Conservation (phyloP, 2,888 invertebrate genomes). For the Hypolimnas misippus region DNA sequence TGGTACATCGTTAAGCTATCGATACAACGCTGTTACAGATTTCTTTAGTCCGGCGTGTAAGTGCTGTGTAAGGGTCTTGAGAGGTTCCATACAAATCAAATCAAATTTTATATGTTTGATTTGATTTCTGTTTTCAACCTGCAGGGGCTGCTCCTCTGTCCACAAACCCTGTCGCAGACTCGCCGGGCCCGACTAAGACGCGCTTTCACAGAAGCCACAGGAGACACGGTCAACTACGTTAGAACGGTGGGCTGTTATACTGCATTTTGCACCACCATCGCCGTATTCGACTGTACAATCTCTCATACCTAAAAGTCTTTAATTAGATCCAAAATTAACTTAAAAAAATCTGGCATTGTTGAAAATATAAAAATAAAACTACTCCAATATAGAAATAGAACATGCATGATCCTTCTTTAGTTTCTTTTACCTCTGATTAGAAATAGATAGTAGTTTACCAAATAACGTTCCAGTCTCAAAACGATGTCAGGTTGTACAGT, state of each 20-base stretch:
- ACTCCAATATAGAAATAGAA: slow-evolving; percentile 24
- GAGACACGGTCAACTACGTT: slow-evolving; percentile 94
- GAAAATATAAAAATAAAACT: background rate
- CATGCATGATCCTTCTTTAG: slow-evolving; percentile 30
- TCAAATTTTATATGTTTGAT: slow-evolving; percentile 63
- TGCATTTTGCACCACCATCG: slow-evolving; percentile 71
- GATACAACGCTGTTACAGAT: slow-evolving; percentile 32
- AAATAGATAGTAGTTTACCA: background rate
- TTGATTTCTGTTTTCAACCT: slow-evolving; percentile 76
- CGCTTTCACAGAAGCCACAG: slow-evolving; percentile 95
- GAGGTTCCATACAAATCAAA: slow-evolving; percentile 65
- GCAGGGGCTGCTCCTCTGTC: slow-evolving; percentile 95
- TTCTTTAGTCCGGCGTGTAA: slow-evolving; percentile 59
- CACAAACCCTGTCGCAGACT: slow-evolving; percentile 94
- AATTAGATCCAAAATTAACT: background rate
- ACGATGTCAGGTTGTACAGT: slow-evolving; percentile 71
- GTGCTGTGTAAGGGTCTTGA: slow-evolving; percentile 76
- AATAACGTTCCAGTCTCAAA: slow-evolving; percentile 16
- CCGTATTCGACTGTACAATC: slow-evolving; percentile 75
- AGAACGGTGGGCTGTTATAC: slow-evolving; percentile 89
- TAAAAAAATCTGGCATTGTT: background rate
- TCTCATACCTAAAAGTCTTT: slow-evolving; percentile 29
- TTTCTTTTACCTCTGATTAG: background rate
- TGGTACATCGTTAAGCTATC: slow-evolving; percentile 12
- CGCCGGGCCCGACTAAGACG: slow-evolving; percentile 93